These are phyloP conservation scores for Gallinago undulata DNA, from an alignment of 2,113 vertebrate species.

Conservation along the genomic window DNA sequence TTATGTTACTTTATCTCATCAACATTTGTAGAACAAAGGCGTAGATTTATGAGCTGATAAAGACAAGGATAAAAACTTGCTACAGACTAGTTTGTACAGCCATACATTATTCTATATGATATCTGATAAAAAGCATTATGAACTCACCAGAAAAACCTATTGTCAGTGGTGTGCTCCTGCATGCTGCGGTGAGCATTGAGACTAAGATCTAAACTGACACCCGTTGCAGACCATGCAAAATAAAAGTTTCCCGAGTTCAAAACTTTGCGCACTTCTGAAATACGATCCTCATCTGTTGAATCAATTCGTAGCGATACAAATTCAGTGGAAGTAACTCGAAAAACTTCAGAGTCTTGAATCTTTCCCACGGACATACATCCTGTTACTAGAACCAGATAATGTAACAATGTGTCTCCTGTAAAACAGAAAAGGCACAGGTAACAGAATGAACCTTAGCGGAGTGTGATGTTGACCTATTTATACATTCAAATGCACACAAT, in stretches of 20 bases:
- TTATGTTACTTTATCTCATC: background rate
- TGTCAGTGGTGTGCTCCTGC: conserved; percentile 91
- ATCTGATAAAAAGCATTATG: background rate
- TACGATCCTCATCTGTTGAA: conserved; percentile 88
- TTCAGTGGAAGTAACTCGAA: conserved; percentile 95
- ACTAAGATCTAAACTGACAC: conserved; percentile 91
- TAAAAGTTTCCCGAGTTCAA: conserved; percentile 96
- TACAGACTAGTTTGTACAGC: background rate
- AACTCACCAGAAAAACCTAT: conserved; percentile 96
- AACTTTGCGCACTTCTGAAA: conserved; percentile 93
- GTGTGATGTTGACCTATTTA: background rate
- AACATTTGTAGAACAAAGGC: background rate
- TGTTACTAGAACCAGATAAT: conserved; percentile 94
- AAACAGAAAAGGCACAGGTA: background rate
- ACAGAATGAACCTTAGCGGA: background rate
- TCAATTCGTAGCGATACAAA: conserved; percentile 89
- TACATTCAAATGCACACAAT: background rate
- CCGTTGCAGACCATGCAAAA: conserved; percentile 93
- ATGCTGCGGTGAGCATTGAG: conserved; percentile 92
- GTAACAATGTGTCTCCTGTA: conserved; percentile 89
- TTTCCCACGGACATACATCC: conserved; percentile 98
- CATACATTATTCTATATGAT: fast-evolving
- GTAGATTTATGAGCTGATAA: background rate
- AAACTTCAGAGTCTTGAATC: conserved; percentile 97
- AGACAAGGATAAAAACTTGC: background rate